Percentiles rank a stretch among this genome's conserved stretches.
Conservation (phyloP, 2,797 vertebrate species). For the Phoeniculus purpureus region DNA sequence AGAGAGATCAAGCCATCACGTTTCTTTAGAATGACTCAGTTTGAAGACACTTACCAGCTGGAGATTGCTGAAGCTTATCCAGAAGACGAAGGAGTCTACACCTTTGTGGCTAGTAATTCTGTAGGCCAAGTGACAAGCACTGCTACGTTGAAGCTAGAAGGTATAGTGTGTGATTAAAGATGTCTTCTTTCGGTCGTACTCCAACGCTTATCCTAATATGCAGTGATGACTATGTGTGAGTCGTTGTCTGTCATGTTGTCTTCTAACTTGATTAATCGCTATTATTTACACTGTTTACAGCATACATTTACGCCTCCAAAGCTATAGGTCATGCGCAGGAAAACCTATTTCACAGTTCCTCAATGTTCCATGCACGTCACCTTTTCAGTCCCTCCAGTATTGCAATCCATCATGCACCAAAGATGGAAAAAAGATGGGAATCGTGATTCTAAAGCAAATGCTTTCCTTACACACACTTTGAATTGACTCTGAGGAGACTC, state of each 20-base stretch:
- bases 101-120: conserved; percentile 88
- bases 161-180: conserved; percentile 72
- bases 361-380: background rate
- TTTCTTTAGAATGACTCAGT: conserved; percentile 95
- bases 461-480: conserved; percentile 3
- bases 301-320: background rate
- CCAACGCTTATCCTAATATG: conserved; percentile 34
- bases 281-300: conserved; percentile 9
- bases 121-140: conserved; percentile 91
- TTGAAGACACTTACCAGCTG: conserved; percentile 94
- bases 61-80: conserved; percentile 93
- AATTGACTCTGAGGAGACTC: background rate
- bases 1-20: conserved; percentile 95
- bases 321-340: background rate
- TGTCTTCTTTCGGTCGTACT: conserved; percentile 1
- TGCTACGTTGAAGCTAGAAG: conserved; percentile 87
- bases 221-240: conserved; percentile 24
- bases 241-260: conserved; percentile 28
- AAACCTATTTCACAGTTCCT: background rate
- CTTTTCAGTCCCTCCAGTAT: conserved; percentile 19
- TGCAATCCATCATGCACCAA: conserved; percentile 9
- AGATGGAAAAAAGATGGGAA: conserved; percentile 4
- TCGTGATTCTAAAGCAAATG: background rate
- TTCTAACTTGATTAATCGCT: conserved; percentile 67
- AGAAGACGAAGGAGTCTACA: conserved; percentile 93